Base-by-base conservation (phyloP, 2,113 vertebrate genomes). In the Perca flavescens region DNA sequence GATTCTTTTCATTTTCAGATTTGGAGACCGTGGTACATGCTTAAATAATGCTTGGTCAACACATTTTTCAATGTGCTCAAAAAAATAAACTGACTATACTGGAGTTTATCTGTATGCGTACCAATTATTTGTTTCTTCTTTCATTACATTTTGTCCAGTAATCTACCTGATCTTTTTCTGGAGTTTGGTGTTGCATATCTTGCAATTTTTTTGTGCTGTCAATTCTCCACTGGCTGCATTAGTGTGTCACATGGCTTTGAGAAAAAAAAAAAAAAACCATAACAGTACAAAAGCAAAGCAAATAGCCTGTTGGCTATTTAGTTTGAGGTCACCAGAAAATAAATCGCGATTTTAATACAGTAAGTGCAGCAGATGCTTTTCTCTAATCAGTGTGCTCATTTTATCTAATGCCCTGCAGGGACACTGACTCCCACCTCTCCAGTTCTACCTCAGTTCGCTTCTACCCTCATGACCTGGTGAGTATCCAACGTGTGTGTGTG, bases 401-500 rank as follows among this genome's bases (percentile, higher is more conserved):
- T 77, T 58, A 15, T 87, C 92, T 89, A 10, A 69, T 84, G 43
- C 65, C 80, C 93, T 96, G 72, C 95, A 99, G 98, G 97, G 98
- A 99, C 91, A 98, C 97, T 36, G 98, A 99, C 94, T 99, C 98
- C 94, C 98, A 99, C 88, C 96, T 99, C 94, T 99, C 98, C 96
- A 99, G 98, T 96, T 99, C 98, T 99, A 99, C 98, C 98, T 99
- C 98, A 98, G 98, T 99, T 96, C 97, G 97, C 93, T 99, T 99
- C 95, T 99, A 97, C 94, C 98, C 97, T 95, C 97, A 99, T 92
- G 98, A 99, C 96, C 96, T 99, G 96, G 98, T 99, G 97, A 97
- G 97, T 90, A 21, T 3, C 54, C n/a, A 60, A 28, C 64, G 13
- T 21, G 22, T 66, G 6, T 57, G 21, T 54, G 56, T 80, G 40